Evolutionary conservation across 2,888 invertebrate species (phyloP).

Genomic region (Yponomeuta malinellus): DNA sequence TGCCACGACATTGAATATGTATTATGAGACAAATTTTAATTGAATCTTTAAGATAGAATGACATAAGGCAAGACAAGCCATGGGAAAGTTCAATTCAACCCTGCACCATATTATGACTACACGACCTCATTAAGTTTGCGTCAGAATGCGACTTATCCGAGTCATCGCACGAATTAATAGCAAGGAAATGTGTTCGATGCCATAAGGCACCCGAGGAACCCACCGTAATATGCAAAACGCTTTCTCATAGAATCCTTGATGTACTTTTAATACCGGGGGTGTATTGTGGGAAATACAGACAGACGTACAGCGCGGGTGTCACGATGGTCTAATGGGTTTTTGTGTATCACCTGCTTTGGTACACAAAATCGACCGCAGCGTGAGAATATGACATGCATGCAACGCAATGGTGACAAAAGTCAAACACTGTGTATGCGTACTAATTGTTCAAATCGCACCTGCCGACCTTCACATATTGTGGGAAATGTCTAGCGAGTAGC

Average conservation of each 20-base stretch:
- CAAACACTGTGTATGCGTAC: constrained; percentile 43
- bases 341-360: constrained; percentile 14
- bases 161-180: constrained; percentile 67
- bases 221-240: constrained; percentile 22
- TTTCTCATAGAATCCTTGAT: constrained; percentile 53
- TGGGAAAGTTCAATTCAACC: constrained; percentile 48
- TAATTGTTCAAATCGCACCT: constrained; percentile 64
- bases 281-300: constrained; percentile 13
- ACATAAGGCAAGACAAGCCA: constrained; percentile 30
- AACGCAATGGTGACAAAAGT: constrained; percentile 41
- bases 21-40: constrained; percentile 13
- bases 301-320: constrained; percentile 11
- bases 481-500: constrained; percentile 1
- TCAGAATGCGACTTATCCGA: constrained; percentile 52
- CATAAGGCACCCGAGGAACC: constrained; percentile 55
- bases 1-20: background rate
- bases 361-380: constrained; percentile 8
- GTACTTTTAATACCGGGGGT: background rate
- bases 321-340: constrained; percentile 12
- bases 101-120: constrained; percentile 58
- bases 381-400: constrained; percentile 35
- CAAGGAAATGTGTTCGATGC: constrained; percentile 55
- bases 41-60: constrained; percentile 10
- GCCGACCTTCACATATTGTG: constrained; percentile 28
- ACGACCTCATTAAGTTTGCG: constrained; percentile 63